Percentiles rank a stretch among this genome's conserved stretches.
phyloP scores from a whole-genome alignment of 2,113 vertebrate genomes.

The Vidua macroura region DNA sequence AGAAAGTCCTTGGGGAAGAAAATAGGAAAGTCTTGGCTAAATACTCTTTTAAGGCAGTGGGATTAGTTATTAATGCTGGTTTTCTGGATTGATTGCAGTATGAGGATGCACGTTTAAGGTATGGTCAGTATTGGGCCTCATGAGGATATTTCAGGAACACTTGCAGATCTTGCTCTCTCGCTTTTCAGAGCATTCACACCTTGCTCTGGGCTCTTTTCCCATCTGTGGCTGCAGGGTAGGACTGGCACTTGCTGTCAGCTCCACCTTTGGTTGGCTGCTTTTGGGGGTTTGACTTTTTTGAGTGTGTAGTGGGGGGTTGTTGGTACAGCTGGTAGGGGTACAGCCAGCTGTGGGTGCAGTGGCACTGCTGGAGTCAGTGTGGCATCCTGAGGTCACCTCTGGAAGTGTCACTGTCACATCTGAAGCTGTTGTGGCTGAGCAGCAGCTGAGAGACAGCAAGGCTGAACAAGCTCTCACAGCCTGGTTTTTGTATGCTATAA shows the following conservation, averaged over 20 bases:
- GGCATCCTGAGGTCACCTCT: neutral
- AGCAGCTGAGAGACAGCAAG: neutral
- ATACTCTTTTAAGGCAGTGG: neutral
- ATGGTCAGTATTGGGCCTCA: neutral
- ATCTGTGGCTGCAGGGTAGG: neutral
- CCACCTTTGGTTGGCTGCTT: neutral
- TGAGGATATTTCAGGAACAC: neutral
- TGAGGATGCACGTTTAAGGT: neutral
- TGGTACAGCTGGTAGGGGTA: neutral
- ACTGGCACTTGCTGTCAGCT: neutral
- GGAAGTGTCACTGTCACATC: neutral
- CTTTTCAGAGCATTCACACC: neutral
- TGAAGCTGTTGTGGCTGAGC: neutral
- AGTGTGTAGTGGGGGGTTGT: neutral
- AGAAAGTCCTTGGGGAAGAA: neutral
- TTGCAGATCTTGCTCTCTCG: neutral
- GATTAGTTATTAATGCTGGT: neutral
- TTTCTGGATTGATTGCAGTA: neutral
- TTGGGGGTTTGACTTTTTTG: neutral
- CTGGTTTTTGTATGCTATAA: neutral
- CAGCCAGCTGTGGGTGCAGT: neutral
- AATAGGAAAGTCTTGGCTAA: neutral
- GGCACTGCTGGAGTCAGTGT: neutral
- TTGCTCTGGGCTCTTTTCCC: neutral
- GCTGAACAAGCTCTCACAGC: neutral